phyloP scores from a whole-genome alignment of 2,113 vertebrate genomes.

The Ailuropoda melanoleuca region DNA sequence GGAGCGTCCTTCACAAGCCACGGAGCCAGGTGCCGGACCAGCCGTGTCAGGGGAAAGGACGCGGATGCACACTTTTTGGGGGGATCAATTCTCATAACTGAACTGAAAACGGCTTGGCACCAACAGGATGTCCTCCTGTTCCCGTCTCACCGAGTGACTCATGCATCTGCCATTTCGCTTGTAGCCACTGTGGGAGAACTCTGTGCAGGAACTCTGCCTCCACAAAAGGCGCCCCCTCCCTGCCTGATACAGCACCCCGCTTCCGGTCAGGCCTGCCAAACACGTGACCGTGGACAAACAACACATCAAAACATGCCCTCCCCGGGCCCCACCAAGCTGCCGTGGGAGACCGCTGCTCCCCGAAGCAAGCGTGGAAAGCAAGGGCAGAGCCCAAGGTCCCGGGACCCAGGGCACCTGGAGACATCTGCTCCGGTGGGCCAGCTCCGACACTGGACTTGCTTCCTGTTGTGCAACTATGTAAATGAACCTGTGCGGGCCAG shows the following conservation, averaged over 20 bases:
- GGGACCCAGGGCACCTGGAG: neutral
- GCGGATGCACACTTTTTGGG: neutral
- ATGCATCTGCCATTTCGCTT: conserved; percentile 8
- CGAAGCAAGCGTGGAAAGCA: neutral
- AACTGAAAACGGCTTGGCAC: conserved; percentile 25
- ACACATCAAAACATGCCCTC: neutral
- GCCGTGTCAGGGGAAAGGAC: neutral
- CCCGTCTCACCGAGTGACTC: neutral
- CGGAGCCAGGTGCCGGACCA: neutral
- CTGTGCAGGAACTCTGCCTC: conserved; percentile 6
- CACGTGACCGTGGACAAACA: neutral
- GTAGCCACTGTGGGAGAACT: conserved; percentile 3
- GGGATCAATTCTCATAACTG: neutral
- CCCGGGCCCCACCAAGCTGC: neutral
- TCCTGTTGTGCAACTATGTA: conserved; percentile 73
- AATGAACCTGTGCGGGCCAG: conserved; percentile 9
- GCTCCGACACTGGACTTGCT: neutral
- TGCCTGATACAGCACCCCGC: neutral
- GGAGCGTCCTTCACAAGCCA: neutral
- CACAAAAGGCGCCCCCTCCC: neutral
- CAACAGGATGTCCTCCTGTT: conserved; percentile 9
- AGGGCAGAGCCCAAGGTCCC: neutral
- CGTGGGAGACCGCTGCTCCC: neutral
- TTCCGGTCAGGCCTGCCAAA: conserved; percentile 37
- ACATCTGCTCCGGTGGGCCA: neutral